These are phyloP conservation scores for Esox lucius DNA, from an alignment of 2,797 vertebrate genomes.

Conservation along the genomic window DNA sequence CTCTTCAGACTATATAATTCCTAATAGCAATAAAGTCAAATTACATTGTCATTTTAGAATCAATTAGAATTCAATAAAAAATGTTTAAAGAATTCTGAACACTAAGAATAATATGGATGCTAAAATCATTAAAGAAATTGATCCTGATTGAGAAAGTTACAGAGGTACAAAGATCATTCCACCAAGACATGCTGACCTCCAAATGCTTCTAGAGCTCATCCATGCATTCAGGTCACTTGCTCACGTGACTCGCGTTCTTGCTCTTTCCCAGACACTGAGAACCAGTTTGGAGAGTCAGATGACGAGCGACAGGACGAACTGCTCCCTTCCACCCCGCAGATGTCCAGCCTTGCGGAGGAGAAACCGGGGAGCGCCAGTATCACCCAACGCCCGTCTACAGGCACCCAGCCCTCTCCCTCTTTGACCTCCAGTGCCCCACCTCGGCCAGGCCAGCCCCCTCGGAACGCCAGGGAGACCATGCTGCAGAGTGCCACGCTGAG, in stretches of 20 bases:
- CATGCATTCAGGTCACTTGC: no score
- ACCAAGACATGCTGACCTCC: no score
- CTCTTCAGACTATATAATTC: no score
- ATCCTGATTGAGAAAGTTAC: no score
- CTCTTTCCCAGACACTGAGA: constrained; percentile 49
- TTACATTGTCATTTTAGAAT: no score
- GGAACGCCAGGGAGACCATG: constrained; percentile 59
- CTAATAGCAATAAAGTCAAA: no score
- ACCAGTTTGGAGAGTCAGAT: constrained; percentile 60
- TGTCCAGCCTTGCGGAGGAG: constrained; percentile 46
- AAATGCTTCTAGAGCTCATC: no score
- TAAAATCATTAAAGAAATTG: no score
- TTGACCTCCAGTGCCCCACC: neutral
- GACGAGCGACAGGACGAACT: constrained; percentile 61
- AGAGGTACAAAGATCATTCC: no score
- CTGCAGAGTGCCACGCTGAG: constrained; percentile 70
- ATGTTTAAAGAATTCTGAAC: no score
- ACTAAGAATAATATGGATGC: no score
- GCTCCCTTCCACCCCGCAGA: constrained; percentile 34
- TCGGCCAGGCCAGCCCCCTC: constrained; percentile 13
- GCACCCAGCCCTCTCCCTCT: constrained; percentile 25
- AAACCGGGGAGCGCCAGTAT: constrained; percentile 58
- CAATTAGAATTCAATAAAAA: no score
- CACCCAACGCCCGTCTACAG: constrained; percentile 35
- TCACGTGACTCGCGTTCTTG: neutral